Conservation (phyloP, 35 echinoderm and acorn worm species). For the Acanthaster planci region DNA sequence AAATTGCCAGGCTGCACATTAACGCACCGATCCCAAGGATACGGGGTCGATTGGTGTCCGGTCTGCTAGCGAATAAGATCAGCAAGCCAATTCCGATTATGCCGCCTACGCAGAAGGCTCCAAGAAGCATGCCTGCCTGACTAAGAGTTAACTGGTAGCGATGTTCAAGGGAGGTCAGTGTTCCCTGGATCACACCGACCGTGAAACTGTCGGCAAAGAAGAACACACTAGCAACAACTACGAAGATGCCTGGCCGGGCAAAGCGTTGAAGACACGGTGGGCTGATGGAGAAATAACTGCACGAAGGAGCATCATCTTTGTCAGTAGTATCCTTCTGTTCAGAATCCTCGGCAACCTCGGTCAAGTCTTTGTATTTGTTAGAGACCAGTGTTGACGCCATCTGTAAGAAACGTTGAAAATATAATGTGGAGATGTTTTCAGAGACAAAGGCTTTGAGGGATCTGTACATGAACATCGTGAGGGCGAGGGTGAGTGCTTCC, state of each 20-base stretch:
- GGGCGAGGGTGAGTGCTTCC: too few relatives aligned
- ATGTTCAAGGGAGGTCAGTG: not conserved
- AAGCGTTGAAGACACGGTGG: slow-evolving; percentile 11
- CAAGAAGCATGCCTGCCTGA: not conserved
- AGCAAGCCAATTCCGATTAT: not conserved
- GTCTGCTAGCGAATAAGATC: not conserved
- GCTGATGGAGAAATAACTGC: not conserved
- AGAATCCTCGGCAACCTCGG: too few relatives aligned
- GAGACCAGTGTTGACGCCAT: too few relatives aligned
- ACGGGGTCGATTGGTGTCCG: not conserved
- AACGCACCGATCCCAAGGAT: not conserved
- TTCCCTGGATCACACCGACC: not conserved
- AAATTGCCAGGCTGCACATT: not conserved
- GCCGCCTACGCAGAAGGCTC: not conserved
- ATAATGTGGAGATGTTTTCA: too few relatives aligned
- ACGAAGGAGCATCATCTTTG: not conserved
- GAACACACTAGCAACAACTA: not conserved
- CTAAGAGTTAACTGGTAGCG: not conserved
- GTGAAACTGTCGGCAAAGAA: not conserved
- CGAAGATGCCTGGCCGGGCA: not conserved
- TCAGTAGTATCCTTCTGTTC: not conserved
- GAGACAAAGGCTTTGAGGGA: too few relatives aligned
- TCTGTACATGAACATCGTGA: too few relatives aligned
- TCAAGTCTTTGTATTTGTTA: too few relatives aligned
- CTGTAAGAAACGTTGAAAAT: too few relatives aligned